A percentile compares a stretch with the other conserved stretches of the same genome.
phyloP scores from a whole-genome alignment of 2,797 vertebrate genomes.

The Phrynocephalus guinanensis region DNA sequence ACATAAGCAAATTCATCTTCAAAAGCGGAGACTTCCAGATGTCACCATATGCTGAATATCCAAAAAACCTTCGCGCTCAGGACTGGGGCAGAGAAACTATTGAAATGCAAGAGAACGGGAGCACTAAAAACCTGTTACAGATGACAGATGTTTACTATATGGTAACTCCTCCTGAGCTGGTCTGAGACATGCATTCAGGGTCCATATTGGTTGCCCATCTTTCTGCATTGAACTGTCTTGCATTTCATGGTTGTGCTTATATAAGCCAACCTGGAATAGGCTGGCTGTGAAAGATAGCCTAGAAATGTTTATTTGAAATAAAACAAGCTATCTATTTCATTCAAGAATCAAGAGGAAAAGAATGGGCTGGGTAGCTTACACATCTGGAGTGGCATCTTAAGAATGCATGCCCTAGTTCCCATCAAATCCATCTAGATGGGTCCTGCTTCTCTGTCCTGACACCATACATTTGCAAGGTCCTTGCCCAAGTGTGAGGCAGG shows the following conservation, averaged over 20 bases:
- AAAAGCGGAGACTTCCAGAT: constrained; percentile 97
- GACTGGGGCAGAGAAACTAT: constrained; percentile 98
- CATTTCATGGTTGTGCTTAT: neutral
- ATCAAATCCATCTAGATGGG: neutral
- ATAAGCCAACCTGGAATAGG: neutral
- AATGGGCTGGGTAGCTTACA: neutral
- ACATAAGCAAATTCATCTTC: constrained; percentile 99
- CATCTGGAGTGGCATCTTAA: neutral
- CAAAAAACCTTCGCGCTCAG: constrained; percentile 90
- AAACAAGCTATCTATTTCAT: neutral
- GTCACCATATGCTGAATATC: constrained; percentile 94
- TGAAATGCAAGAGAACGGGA: constrained; percentile 99
- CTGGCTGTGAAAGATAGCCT: neutral
- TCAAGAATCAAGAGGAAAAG: neutral
- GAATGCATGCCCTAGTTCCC: neutral
- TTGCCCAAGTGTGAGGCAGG: neutral
- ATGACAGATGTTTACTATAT: constrained; percentile 98
- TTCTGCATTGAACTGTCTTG: neutral
- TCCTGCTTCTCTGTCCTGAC: neutral
- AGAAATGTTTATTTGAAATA: neutral
- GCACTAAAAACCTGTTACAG: constrained; percentile 98
- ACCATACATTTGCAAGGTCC: neutral
- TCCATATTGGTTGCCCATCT: neutral
- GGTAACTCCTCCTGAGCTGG: constrained; percentile 75
- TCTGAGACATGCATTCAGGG: neutral